Base-by-base conservation (phyloP, 2,888 invertebrate genomes). In the Drosophila neotestacea region DNA sequence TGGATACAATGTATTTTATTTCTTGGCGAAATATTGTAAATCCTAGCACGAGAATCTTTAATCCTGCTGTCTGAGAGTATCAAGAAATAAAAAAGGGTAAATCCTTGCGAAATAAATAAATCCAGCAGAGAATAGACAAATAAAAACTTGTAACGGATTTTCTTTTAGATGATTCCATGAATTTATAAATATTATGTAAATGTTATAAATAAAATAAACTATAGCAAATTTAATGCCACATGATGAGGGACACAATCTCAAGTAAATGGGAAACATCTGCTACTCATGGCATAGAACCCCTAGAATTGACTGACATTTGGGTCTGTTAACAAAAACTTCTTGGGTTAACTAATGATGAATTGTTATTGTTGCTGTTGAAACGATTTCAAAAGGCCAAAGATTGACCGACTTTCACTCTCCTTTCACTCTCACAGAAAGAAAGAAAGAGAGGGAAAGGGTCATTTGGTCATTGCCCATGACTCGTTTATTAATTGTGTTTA, bases 401-500 rank as follows among this genome's bases (percentile, higher is more conserved):
- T 58, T 68, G 56, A 58, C 30, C 36, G 22, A 39, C 71, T 71
- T 58, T 50, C 42, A 46, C 65, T 64, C 44, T 34, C 58, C 47
- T 11, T 39, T 47, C 62, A 28, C 63, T 50, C 42, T 32, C 39
- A 7, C 11, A 5, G n/a, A n/a, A 38, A 9, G 1, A 32, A n/a
- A 4, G 11, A 32, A 1, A 16, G 41, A 30, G 16, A 22, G 34
- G 11, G 34, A 34, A 27, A 13, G 54, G 54, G 38, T 63, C 62
- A 66, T 38, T 69, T 68, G 73, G 75, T 62, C 69, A 72, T 46
- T 51, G 61, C 13, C 80, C 81, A 64, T 77, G 69, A 73, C 76
- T 75, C 54, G 74, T 68, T 90, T 89, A 88, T 90, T 88, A 88
- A 90, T 88, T 89, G 87, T 63, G 55, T 58, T 68, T 63, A 58